Evolutionary conservation across 2,113 vertebrate species (phyloP).

Genomic region (Catagonus wagneri): DNA sequence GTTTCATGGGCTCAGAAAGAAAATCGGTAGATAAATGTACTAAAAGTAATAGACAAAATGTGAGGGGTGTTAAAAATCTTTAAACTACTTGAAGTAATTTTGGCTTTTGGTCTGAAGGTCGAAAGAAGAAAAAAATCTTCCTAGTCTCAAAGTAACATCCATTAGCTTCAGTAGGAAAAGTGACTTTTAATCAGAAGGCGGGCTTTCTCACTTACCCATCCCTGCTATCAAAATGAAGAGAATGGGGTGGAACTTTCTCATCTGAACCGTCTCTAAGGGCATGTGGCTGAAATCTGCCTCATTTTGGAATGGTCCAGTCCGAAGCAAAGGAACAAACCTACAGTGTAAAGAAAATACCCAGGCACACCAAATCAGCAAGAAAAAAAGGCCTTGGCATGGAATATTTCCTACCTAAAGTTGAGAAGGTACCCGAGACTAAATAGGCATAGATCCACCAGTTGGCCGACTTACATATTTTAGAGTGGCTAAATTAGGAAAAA

Average conservation of each 20-base stretch:
- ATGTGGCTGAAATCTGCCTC: neutral
- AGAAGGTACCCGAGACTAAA: neutral
- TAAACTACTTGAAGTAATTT: neutral
- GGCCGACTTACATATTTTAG: neutral
- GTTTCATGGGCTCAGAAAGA: neutral
- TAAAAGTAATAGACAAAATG: neutral
- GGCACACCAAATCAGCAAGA: neutral
- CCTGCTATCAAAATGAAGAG: neutral
- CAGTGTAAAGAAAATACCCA: neutral
- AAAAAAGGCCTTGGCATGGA: neutral
- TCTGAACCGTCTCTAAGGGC: neutral
- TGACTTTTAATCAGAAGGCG: neutral
- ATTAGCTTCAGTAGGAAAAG: neutral
- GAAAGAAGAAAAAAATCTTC: neutral
- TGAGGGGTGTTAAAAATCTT: neutral
- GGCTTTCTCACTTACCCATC: neutral
- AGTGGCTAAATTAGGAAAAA: neutral
- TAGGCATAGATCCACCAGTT: neutral
- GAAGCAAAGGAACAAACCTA: neutral
- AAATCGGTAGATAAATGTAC: neutral
- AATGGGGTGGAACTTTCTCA: neutral
- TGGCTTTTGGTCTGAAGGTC: neutral
- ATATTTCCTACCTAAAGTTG: neutral
- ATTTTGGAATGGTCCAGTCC: neutral
- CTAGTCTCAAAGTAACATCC: neutral